These are phyloP conservation scores for Craterocephalus amniculus DNA, from an alignment of 2,797 vertebrate species.

Conservation along the genomic window DNA sequence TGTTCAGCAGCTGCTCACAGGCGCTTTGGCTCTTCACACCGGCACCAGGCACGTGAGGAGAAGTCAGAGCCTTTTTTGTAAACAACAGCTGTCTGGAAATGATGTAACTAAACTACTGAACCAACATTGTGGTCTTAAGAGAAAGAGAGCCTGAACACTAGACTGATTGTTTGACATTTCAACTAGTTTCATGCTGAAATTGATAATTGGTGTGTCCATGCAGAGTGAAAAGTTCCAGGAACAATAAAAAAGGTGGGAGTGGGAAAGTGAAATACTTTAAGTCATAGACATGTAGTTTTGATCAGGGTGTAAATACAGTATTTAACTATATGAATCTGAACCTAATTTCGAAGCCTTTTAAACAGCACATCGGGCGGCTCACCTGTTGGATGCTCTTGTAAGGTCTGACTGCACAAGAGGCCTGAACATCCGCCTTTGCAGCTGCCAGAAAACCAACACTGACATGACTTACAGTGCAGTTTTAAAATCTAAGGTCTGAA, in stretches of 20 bases:
- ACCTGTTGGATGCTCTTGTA: neutral
- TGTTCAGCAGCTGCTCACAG: neutral
- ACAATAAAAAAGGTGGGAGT: neutral
- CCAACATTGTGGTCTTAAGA: neutral
- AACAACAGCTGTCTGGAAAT: constrained; percentile 8
- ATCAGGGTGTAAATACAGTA: too few relatives aligned
- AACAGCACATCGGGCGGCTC: neutral
- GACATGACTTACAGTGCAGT: neutral
- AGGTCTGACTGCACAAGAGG: neutral
- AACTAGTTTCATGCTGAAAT: too few relatives aligned
- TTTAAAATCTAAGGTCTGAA: neutral
- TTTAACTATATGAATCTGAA: too few relatives aligned
- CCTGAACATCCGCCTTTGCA: neutral
- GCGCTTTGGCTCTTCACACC: neutral
- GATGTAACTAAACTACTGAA: neutral
- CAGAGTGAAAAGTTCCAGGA: neutral
- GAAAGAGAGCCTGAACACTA: neutral
- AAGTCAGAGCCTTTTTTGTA: neutral
- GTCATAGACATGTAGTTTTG: too few relatives aligned
- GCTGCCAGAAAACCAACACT: neutral
- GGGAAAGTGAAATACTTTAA: neutral
- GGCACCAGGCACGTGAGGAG: neutral
- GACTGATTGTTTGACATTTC: too few relatives aligned
- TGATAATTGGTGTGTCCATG: too few relatives aligned
- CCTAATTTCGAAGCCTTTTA: neutral